Evolutionary conservation across 2,888 invertebrate genomes (phyloP).

Genomic region (Lasioglossum zephyrum): DNA sequence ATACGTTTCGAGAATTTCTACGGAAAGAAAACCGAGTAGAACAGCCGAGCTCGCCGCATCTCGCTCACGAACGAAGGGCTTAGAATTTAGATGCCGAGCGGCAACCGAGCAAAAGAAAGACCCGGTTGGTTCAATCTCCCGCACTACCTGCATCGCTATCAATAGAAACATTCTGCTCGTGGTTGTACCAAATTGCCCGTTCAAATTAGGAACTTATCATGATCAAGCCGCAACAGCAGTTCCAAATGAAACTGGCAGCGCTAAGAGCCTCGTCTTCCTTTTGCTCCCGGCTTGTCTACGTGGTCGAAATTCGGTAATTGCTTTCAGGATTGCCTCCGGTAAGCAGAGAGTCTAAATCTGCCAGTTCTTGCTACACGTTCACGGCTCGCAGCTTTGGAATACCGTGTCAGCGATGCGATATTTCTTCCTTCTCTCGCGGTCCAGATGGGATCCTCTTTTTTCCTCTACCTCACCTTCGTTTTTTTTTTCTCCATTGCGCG

Average conservation of each 20-base stretch:
- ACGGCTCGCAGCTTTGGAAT: constrained; percentile 18
- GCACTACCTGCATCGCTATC: constrained; percentile 25
- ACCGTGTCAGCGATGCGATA: background rate
- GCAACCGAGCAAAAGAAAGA: background rate
- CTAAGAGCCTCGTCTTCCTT: constrained; percentile 47
- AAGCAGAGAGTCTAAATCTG: constrained; percentile 70
- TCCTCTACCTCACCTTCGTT: too few species aligned
- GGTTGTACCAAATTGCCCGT: constrained; percentile 32
- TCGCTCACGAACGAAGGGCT: background rate
- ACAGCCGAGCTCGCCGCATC: background rate
- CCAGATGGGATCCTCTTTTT: background rate
- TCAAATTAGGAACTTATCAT: constrained; percentile 55
- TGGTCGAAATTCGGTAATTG: constrained; percentile 78
- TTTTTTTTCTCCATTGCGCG: background rate
- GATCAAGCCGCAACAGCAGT: constrained; percentile 46
- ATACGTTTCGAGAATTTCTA: too few species aligned
- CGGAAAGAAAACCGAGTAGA: background rate
- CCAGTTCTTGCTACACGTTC: constrained; percentile 58
- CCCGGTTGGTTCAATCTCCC: constrained; percentile 11
- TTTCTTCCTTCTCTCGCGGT: background rate
- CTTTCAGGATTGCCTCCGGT: constrained; percentile 75
- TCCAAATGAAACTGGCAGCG: constrained; percentile 51
- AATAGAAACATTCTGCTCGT: constrained; percentile 11
- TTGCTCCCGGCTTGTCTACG: constrained; percentile 52
- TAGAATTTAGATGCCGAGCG: constrained; percentile 4